These are phyloP conservation scores for Heliconius eleuchia DNA, from an alignment of 1,140 invertebrate genomes.

Conservation along the genomic window DNA sequence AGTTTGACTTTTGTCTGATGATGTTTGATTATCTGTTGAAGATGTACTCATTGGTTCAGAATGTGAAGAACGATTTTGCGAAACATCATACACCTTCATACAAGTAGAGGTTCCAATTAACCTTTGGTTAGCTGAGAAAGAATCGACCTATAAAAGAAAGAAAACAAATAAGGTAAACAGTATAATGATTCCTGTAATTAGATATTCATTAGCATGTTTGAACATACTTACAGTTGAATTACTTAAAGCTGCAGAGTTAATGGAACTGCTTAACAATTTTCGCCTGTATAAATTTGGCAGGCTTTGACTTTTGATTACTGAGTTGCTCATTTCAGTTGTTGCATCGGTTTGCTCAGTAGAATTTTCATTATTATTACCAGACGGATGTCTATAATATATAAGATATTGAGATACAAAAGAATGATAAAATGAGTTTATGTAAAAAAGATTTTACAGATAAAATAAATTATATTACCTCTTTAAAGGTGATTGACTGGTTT, in stretches of 20 bases:
- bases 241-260: slow-evolving; percentile 79
- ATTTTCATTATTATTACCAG: slow-evolving; percentile 88
- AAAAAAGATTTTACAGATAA: neutral
- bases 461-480: slow-evolving; percentile 58
- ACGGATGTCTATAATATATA: slow-evolving; percentile 83
- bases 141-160: slow-evolving; percentile 77
- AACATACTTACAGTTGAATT: slow-evolving; percentile 82
- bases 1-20: slow-evolving; percentile 77
- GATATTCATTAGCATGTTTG: slow-evolving; percentile 43
- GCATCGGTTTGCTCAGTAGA: slow-evolving; percentile 67
- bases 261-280: slow-evolving; percentile 74
- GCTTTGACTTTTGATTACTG: slow-evolving; percentile 86
- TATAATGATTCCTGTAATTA: neutral
- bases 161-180: slow-evolving; percentile 46
- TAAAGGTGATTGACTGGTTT: slow-evolving; percentile 75
- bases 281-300: slow-evolving; percentile 85
- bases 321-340: slow-evolving; percentile 74
- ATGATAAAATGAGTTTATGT: neutral
- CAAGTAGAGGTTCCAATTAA: slow-evolving; percentile 76
- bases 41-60: slow-evolving; percentile 83
- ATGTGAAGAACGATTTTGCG: slow-evolving; percentile 80
- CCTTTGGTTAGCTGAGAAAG: slow-evolving; percentile 78
- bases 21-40: slow-evolving; percentile 79
- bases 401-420: neutral
- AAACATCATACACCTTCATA: slow-evolving; percentile 86